Percentiles rank a stretch among this genome's conserved stretches.
phyloP scores from a whole-genome alignment of 2,113 vertebrate species.

The Melanerpes formicivorus region DNA sequence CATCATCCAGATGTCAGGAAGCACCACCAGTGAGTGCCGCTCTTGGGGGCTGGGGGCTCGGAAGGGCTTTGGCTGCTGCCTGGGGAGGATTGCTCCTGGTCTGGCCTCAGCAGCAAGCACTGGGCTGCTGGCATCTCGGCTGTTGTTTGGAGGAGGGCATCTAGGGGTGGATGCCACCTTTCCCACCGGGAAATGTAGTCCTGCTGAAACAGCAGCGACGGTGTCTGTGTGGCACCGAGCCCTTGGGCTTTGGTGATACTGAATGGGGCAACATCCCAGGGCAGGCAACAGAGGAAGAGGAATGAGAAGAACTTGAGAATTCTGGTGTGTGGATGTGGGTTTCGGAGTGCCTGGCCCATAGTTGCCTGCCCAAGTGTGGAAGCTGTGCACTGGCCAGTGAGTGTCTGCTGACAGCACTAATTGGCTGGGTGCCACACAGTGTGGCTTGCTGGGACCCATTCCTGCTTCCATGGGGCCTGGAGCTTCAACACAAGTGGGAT shows the following conservation, averaged over 20 bases:
- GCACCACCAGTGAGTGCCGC: slow-evolving; percentile 93
- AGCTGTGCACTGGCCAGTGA: rapidly evolving
- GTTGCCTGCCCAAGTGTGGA: rapidly evolving
- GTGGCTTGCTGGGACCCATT: rapidly evolving
- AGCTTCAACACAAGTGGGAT: neutral
- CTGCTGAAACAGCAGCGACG: neutral
- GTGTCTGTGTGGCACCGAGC: rapidly evolving
- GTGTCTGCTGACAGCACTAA: rapidly evolving
- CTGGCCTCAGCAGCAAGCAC: rapidly evolving
- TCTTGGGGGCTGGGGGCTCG: rapidly evolving
- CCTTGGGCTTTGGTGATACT: neutral
- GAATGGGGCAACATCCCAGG: neutral
- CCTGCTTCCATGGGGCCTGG: rapidly evolving
- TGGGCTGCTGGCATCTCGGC: rapidly evolving
- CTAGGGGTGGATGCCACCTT: neutral
- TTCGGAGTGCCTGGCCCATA: rapidly evolving
- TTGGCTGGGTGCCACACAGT: no score
- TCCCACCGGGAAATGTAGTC: neutral
- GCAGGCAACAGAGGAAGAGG: neutral
- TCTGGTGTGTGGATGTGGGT: neutral
- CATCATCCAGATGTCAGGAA: slow-evolving; percentile 98
- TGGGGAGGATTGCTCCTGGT: rapidly evolving
- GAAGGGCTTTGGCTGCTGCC: neutral
- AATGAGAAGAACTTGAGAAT: neutral
- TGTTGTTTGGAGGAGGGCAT: neutral